phyloP scores from a whole-genome alignment of 35 echinoderm and acorn worm genomes.

The Anneissia japonica region DNA sequence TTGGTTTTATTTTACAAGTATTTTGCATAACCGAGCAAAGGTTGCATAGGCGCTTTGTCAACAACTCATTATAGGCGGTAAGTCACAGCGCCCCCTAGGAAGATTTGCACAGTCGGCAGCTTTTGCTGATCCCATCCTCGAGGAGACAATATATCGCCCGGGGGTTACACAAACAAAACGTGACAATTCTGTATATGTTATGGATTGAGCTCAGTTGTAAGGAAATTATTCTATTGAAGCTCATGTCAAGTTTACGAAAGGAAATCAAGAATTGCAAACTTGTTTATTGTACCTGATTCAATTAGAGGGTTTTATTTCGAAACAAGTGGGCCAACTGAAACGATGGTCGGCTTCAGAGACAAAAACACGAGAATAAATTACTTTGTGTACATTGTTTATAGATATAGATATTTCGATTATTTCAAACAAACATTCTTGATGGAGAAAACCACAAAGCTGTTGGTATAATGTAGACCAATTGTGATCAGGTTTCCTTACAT shows the following conservation, averaged over 20 bases:
- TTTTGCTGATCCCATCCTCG: neutral
- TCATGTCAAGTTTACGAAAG: neutral
- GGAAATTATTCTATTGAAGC: neutral
- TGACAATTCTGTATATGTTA: neutral
- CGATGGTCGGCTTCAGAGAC: too few relatives aligned
- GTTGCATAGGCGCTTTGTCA: neutral
- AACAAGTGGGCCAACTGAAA: too few relatives aligned
- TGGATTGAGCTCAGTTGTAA: neutral
- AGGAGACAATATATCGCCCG: neutral
- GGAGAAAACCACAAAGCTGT: too few relatives aligned
- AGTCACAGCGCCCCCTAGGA: neutral
- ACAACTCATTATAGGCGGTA: neutral
- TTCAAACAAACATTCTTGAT: too few relatives aligned
- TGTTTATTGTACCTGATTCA: neutral
- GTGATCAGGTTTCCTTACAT: too few relatives aligned
- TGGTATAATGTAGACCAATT: too few relatives aligned
- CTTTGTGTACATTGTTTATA: too few relatives aligned
- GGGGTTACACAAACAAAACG: neutral
- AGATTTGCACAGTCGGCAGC: neutral
- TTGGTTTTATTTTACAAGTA: neutral
- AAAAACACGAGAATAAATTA: too few relatives aligned
- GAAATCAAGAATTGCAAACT: neutral
- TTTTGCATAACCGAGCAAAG: neutral
- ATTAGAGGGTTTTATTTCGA: too few relatives aligned
- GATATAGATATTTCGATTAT: too few relatives aligned